Conservation (phyloP, 2,113 vertebrate species). For the Cyanocitta stelleri region DNA sequence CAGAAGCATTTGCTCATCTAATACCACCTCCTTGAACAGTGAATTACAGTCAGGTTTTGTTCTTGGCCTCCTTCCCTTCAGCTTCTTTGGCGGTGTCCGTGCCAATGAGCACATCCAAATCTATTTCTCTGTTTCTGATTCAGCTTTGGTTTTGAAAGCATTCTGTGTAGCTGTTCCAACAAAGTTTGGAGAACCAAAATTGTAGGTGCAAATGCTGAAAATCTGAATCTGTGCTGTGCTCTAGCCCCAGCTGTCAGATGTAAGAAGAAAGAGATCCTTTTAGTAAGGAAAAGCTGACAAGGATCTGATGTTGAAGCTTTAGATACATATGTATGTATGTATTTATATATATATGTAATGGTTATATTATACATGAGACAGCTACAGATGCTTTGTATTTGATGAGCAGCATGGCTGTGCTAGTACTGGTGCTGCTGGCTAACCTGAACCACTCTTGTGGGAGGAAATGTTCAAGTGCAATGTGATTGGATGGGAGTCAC, state of each 20-base stretch:
- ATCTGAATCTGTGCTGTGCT: neutral
- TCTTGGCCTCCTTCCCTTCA: neutral
- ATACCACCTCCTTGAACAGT: neutral
- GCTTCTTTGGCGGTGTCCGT: neutral
- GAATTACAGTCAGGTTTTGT: neutral
- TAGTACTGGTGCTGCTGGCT: neutral
- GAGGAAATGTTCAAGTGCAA: neutral
- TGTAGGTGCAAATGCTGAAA: neutral
- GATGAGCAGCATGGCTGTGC: neutral
- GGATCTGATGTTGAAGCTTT: neutral
- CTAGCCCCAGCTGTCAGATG: neutral
- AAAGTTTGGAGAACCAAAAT: neutral
- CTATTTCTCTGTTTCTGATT: neutral
- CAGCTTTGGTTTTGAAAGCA: neutral
- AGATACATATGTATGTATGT: accelerated
- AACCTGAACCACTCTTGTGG: neutral
- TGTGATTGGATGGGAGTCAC: neutral
- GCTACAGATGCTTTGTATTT: neutral
- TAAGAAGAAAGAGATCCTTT: neutral
- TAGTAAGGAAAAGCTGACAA: neutral
- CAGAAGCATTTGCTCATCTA: neutral
- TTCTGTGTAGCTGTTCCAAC: neutral
- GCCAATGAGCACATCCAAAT: neutral
- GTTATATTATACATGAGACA: neutral
- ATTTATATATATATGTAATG: neutral